These are phyloP conservation scores for Limanda limanda DNA, from an alignment of 2,113 vertebrate species.

Conservation along the genomic window DNA sequence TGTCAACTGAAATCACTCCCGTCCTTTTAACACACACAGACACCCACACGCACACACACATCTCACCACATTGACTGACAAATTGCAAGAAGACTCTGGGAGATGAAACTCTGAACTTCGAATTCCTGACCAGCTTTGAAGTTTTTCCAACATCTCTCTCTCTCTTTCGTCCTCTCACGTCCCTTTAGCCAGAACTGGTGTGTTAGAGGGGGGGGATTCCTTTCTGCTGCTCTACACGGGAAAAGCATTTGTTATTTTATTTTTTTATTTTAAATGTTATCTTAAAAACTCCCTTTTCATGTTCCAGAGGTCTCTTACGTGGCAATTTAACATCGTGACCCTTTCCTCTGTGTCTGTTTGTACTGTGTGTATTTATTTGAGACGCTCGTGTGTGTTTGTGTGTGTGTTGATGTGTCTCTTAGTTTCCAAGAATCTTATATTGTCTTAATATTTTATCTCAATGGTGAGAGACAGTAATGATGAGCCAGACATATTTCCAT, in stretches of 20 bases:
- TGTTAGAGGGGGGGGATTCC: slow-evolving; percentile 12
- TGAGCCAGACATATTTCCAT: not conserved
- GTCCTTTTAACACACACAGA: slow-evolving; percentile 35
- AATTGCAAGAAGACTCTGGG: slow-evolving; percentile 64
- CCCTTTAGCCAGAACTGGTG: slow-evolving; percentile 22
- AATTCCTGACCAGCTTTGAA: slow-evolving; percentile 70
- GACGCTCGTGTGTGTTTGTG: not conserved
- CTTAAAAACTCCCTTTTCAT: not conserved
- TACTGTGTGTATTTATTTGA: not conserved
- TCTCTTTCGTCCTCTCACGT: slow-evolving; percentile 40
- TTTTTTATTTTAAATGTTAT: slow-evolving; percentile 12
- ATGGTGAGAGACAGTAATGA: not conserved
- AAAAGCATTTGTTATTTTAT: slow-evolving; percentile 20
- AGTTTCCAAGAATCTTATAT: no score
- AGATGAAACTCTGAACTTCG: slow-evolving; percentile 63
- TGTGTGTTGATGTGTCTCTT: no score
- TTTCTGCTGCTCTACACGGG: slow-evolving; percentile 16
- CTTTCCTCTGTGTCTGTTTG: not conserved
- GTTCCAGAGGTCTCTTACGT: not conserved
- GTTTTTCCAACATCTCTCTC: slow-evolving; percentile 56
- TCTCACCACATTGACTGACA: slow-evolving; percentile 55
- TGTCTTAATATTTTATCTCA: no score
- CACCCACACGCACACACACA: slow-evolving; percentile 14
- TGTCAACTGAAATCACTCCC: slow-evolving; percentile 44
- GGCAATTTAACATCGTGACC: not conserved